Evolutionary conservation across 2,113 vertebrate genomes (phyloP).

Genomic region (Ptilorrhoa leucosticta): DNA sequence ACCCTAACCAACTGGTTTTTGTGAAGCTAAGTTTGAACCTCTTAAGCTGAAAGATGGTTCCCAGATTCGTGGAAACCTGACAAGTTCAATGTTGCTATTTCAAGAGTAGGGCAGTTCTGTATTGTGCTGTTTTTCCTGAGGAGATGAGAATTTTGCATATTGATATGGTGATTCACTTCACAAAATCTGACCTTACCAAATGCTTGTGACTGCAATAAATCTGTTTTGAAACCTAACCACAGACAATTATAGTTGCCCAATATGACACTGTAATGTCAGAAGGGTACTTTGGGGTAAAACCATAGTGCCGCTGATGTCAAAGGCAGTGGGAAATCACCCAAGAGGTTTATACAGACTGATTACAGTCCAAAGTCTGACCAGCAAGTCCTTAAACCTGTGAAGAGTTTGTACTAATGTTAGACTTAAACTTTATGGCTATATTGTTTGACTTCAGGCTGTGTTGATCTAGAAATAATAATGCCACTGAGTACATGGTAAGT

Average conservation of each 20-base stretch:
- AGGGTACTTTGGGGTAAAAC: background rate
- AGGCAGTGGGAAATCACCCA: background rate
- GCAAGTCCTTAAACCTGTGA: background rate
- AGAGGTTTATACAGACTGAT: background rate
- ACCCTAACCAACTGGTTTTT: background rate
- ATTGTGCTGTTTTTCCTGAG: background rate
- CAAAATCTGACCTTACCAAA: background rate
- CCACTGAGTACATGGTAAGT: background rate
- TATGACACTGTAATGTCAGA: background rate
- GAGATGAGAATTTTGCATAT: background rate
- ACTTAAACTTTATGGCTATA: background rate
- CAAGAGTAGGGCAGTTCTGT: background rate
- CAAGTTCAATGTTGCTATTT: background rate
- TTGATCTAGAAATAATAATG: background rate
- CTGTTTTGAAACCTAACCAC: background rate
- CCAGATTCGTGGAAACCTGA: background rate
- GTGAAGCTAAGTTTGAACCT: background rate
- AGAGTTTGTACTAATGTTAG: background rate
- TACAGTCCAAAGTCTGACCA: background rate
- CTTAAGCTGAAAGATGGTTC: background rate
- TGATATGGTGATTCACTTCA: background rate
- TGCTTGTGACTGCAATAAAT: background rate
- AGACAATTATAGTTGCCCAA: background rate
- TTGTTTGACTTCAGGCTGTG: background rate
- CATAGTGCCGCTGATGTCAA: background rate